Evolutionary conservation across 2,113 vertebrate genomes (phyloP), one percentile per base, ranked within the genome.

Genomic region (Pangasianodon hypophthalmus): DNA sequence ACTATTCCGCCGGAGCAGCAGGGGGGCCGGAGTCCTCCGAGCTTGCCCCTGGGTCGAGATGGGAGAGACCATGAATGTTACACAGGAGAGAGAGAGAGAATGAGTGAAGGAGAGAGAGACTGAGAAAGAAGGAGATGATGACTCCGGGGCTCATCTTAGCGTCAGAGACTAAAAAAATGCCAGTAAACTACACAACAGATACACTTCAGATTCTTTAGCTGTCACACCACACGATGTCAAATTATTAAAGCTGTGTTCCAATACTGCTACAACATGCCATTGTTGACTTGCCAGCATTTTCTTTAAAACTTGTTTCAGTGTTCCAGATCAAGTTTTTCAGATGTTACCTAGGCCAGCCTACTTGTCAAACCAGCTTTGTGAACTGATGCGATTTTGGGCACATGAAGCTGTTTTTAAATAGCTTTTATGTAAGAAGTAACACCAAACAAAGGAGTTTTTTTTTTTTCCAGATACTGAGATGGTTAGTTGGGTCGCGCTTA

Each of bases 1-100:
- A 97, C 98, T 99, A 97, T 97, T 99, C 94, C 98, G 96, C 92
- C 98, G 97, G 92, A 97, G 97, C 94, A 96, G 96, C 86, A 96
- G 93, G 84, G 97, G 97, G 94, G 95, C 94, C 91, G 96, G 96
- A 91, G 93, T 96, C 96, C 93, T 93, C 82, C 95, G 95, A 90
- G 95, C 94, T 87, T 91, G 95, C 93, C 88, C 97, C 98, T 99
- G 95, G 93, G 95, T 95, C 94, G 95, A 95, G 95, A 95, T 4
- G 91, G 95, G 93, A 95, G 95, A 96, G 84, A 95, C 91, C 89
- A 86, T 93, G 94, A 87, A 92, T 24, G 94, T 95, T 94, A 95
- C 88, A 90, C 87, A 44, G 90, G 56, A 92, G 18, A 88, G 50
- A 29, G 7, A 64, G 50, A 58, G 26, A 48, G 41, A 64, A 21